These are phyloP conservation scores for Petrocephalus schoutedeni DNA, from an alignment of 2,797 vertebrate species.

Conservation along the genomic window DNA sequence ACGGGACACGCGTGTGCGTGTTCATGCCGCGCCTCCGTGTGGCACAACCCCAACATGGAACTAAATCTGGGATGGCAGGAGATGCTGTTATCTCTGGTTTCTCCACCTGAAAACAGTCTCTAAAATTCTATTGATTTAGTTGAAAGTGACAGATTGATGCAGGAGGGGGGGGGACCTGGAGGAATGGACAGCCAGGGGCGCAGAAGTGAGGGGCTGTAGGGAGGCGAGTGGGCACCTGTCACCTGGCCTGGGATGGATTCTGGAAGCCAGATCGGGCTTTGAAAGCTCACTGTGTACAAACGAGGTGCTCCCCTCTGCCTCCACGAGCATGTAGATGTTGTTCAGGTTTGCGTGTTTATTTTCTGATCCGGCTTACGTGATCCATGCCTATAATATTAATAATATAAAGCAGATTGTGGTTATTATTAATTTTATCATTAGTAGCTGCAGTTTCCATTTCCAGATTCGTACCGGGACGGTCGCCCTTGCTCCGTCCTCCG, in stretches of 20 bases:
- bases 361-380: not conserved
- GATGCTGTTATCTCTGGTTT: not conserved
- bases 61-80: constrained; percentile 8
- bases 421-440: not conserved
- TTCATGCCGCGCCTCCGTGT: not conserved
- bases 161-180: not conserved
- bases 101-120: not conserved
- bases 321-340: not conserved
- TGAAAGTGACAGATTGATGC: not conserved
- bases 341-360: not conserved
- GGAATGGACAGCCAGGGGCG: not conserved
- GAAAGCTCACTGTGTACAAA: not conserved
- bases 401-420: not conserved
- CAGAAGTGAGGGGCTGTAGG: not conserved
- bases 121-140: not conserved
- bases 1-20: not conserved
- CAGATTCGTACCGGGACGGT: not conserved
- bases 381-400: not conserved
- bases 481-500: not conserved
- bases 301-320: not conserved
- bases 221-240: not conserved
- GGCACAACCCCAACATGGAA: constrained; percentile 14
- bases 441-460: not conserved
- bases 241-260: not conserved
- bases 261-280: not conserved